Conservation (phyloP, 2,888 invertebrate species). For the Aromia moschata region DNA sequence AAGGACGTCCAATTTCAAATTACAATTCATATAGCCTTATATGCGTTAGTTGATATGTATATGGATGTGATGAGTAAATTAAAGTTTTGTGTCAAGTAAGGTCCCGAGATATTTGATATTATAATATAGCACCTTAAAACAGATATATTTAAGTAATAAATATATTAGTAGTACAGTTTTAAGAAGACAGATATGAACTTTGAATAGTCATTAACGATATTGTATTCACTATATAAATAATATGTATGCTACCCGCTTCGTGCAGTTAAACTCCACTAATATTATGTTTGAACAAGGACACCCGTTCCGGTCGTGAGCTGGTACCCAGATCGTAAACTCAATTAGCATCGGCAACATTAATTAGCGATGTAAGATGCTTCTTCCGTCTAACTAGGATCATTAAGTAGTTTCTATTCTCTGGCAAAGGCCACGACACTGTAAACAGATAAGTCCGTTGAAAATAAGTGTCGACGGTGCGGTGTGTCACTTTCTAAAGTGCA, state of each 20-base stretch:
- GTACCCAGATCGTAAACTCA: conserved; percentile 25
- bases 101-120: too few species aligned
- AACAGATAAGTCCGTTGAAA: conserved; percentile 11
- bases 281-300: conserved; percentile 42
- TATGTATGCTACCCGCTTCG: not conserved
- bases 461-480: not conserved
- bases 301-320: conserved; percentile 40
- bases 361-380: conserved; percentile 24
- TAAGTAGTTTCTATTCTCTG: conserved; percentile 6
- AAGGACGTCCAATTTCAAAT: too few species aligned
- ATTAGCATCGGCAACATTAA: conserved; percentile 32
- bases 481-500: conserved; percentile 31
- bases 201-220: too few species aligned
- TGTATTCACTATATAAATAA: too few species aligned
- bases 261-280: conserved; percentile 8
- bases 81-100: too few species aligned
- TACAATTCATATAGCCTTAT: too few species aligned
- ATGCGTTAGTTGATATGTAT: too few species aligned
- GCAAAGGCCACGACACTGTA: conserved; percentile 10
- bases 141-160: too few species aligned
- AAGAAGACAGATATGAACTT: too few species aligned
- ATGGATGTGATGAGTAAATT: too few species aligned
- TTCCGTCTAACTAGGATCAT: conserved; percentile 11
- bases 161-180: too few species aligned
- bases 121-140: too few species aligned